phyloP scores from a whole-genome alignment of 2,797 vertebrate species.

The Hoplostethus mediterraneus region DNA sequence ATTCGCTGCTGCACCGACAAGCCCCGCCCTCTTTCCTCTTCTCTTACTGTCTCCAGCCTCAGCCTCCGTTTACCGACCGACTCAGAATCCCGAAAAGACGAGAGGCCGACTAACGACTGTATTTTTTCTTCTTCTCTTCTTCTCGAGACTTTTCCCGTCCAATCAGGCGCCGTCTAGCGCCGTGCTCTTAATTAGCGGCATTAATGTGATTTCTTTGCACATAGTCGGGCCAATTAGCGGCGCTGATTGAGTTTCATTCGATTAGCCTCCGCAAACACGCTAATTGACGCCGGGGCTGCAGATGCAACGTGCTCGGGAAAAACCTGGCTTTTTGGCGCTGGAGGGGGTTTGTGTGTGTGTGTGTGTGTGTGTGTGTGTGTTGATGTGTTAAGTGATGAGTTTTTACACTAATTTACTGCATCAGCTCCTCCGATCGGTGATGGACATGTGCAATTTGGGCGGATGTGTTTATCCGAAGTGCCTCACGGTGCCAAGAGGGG shows the following conservation, averaged over 20 bases:
- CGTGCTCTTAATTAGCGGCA: constrained; percentile 96
- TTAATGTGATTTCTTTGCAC: constrained; percentile 99
- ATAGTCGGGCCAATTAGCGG: constrained; percentile 95
- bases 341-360: constrained; percentile 51
- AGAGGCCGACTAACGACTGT: constrained; percentile 1
- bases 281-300: constrained; percentile 95
- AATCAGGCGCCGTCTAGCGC: constrained; percentile 93
- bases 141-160: constrained; percentile 77
- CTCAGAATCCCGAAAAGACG: constrained; percentile 1
- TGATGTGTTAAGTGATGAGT: constrained; percentile 71
- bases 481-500: background rate
- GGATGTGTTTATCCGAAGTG: constrained; percentile 8
- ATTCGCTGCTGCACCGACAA: no score
- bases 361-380: constrained; percentile 45
- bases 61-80: background rate
- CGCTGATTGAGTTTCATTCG: constrained; percentile 99
- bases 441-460: constrained; percentile 43
- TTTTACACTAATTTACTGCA: constrained; percentile 77
- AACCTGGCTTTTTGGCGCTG: constrained; percentile 79
- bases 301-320: constrained; percentile 88
- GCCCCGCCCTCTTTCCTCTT: no score
- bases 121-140: constrained; percentile 16
- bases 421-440: constrained; percentile 69
- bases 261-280: constrained; percentile 98
- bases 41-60: background rate